Percentiles rank a stretch among this genome's conserved stretches.
Evolutionary conservation across 1,140 invertebrate species (phyloP).

Genomic region (Lucilia sericata): DNA sequence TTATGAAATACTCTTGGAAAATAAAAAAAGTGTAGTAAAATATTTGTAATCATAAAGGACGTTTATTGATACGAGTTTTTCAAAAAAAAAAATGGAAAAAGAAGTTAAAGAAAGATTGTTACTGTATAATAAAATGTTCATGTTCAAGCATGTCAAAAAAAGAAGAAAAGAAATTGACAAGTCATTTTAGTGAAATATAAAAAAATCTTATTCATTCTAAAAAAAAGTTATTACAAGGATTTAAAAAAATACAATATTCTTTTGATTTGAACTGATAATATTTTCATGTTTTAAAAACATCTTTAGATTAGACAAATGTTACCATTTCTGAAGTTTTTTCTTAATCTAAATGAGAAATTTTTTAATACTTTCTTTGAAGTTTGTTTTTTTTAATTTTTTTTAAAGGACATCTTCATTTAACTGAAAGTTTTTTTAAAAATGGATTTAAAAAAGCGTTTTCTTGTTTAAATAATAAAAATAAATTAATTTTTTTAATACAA

Average conservation of each 20-base stretch:
- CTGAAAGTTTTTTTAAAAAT: background rate
- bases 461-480: no score
- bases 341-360: conserved; percentile 39
- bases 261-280: background rate
- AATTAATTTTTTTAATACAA: no score
- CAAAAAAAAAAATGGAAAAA: background rate
- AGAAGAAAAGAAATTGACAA: conserved; percentile 10
- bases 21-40: background rate
- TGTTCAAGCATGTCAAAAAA: conserved; percentile 10
- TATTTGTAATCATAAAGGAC: background rate
- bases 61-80: background rate
- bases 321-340: background rate
- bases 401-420: background rate
- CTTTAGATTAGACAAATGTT: background rate
- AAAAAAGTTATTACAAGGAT: background rate
- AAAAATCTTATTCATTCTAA: background rate
- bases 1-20: background rate
- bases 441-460: no score
- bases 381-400: background rate
- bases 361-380: conserved; percentile 29
- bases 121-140: background rate
- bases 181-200: background rate
- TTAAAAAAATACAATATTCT: background rate
- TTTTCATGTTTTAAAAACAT: conserved; percentile 1
- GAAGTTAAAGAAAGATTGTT: background rate